Evolutionary conservation across 2,113 vertebrate genomes (phyloP).

Genomic region (Pluvialis apricaria): DNA sequence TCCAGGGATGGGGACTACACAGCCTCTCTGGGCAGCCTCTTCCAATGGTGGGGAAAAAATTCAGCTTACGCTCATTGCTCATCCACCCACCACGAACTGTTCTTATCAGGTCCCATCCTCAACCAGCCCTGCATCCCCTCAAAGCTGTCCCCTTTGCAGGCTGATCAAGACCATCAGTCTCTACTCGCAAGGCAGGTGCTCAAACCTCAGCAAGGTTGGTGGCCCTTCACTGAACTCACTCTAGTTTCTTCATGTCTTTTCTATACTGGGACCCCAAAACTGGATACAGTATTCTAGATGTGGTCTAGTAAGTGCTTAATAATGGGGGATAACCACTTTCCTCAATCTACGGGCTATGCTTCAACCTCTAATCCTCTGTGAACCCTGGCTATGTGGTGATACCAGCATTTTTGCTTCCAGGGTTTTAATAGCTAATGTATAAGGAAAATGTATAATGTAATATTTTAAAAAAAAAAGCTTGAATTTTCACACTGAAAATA

Average conservation of each 20-base stretch:
- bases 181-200: no score
- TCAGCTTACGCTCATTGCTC: neutral
- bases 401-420: neutral
- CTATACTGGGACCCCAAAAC: neutral
- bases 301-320: neutral
- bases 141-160: neutral
- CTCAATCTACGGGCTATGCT: neutral
- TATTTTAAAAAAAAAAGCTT: neutral
- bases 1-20: neutral
- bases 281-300: neutral
- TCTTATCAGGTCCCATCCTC: neutral
- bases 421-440: neutral
- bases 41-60: neutral
- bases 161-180: neutral
- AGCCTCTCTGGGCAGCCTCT: neutral
- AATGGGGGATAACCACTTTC: neutral
- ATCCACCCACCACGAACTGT: neutral
- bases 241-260: neutral
- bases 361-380: neutral
- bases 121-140: accelerated
- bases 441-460: neutral
- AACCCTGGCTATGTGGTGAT: neutral
- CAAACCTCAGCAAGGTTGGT: no score
- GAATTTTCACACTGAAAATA: neutral
- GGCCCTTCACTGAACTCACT: neutral